Percentiles rank a stretch among this genome's conserved stretches.
These are phyloP conservation scores for Chymomyza caudatula DNA, from an alignment of 2,888 invertebrate species.

Conservation along the genomic window DNA sequence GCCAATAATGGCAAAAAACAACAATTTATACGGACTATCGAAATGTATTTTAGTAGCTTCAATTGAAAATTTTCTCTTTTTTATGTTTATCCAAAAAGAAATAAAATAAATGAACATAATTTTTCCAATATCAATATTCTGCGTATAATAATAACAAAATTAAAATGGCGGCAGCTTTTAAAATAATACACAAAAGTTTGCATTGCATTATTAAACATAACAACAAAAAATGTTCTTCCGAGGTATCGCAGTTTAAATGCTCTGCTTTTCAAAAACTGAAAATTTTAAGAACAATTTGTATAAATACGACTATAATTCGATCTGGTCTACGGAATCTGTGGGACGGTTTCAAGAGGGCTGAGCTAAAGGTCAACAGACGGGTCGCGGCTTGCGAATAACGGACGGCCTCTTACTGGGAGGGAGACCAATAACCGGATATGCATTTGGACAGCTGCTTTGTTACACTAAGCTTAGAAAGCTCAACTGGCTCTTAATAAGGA, in stretches of 20 bases:
- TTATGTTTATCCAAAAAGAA: not conserved
- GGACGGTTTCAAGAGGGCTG: no score
- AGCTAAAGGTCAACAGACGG: no score
- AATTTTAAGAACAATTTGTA: no score
- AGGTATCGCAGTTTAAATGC: not conserved
- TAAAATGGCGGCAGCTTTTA: not conserved
- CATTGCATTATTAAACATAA: not conserved
- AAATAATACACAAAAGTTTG: not conserved
- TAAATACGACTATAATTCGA: no score
- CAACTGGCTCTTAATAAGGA: no score
- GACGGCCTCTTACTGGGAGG: no score
- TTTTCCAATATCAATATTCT: slow-evolving; percentile 23
- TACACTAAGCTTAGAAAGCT: no score
- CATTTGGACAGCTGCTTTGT: no score
- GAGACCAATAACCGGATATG: no score
- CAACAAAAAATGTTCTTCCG: not conserved
- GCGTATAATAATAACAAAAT: not conserved
- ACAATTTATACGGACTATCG: not conserved
- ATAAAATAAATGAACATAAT: slow-evolving; percentile 32
- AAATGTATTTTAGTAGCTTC: not conserved
- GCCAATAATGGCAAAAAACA: not conserved
- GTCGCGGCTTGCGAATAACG: no score
- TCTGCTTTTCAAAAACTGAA: not conserved
- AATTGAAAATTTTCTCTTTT: not conserved
- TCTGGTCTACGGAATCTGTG: no score